These are phyloP conservation scores for Ammodytes dubius DNA, from an alignment of 2,113 vertebrate species.

Conservation along the genomic window DNA sequence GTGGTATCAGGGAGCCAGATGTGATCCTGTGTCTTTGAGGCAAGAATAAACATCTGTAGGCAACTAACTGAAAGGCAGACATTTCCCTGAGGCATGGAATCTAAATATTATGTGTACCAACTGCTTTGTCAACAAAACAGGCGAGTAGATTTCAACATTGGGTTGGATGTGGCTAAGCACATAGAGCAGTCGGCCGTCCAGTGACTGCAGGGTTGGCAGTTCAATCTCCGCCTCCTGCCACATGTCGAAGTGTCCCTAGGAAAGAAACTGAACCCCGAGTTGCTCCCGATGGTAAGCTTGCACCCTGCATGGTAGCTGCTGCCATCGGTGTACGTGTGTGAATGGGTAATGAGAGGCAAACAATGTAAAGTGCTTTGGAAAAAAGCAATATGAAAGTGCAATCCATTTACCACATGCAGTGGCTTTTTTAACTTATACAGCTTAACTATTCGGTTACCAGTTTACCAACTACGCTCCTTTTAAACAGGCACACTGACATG, in stretches of 20 bases:
- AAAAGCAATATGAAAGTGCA: too few relatives aligned
- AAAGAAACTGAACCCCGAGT: too few relatives aligned
- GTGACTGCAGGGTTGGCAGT: too few relatives aligned
- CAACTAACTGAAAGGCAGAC: background rate
- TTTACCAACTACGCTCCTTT: background rate
- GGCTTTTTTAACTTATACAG: background rate
- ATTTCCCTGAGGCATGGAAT: background rate
- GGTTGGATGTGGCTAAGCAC: background rate
- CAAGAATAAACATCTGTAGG: background rate
- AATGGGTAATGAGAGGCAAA: too few relatives aligned
- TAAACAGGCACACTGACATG: background rate
- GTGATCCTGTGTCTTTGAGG: conserved; percentile 7
- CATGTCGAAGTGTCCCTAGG: too few relatives aligned
- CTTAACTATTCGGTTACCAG: background rate
- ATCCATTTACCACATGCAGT: background rate
- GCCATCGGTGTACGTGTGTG: too few relatives aligned
- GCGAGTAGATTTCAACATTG: background rate
- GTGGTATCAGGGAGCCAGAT: background rate
- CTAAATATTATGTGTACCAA: background rate
- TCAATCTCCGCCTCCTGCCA: too few relatives aligned
- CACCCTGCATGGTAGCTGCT: too few relatives aligned
- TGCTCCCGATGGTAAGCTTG: too few relatives aligned
- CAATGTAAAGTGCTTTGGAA: too few relatives aligned
- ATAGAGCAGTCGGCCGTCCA: background rate
- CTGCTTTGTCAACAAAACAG: background rate